Evolutionary conservation across 2,113 vertebrate genomes (phyloP).

Genomic region (Butastur rufipennis): DNA sequence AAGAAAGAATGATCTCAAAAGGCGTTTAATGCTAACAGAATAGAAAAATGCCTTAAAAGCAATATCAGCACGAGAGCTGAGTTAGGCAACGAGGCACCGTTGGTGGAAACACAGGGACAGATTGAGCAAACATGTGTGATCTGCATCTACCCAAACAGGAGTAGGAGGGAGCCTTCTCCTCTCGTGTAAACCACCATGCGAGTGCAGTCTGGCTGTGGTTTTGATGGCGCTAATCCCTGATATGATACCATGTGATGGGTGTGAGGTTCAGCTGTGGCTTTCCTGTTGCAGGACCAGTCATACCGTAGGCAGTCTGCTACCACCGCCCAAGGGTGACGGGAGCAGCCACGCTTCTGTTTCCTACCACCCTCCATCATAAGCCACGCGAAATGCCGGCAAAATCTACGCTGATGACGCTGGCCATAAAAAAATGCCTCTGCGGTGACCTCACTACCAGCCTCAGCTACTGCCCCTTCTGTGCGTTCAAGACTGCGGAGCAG

Average conservation of each 20-base stretch:
- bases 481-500: neutral
- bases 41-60: neutral
- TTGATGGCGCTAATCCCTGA: neutral
- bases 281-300: neutral
- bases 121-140: neutral
- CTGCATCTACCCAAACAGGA: neutral
- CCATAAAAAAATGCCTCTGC: neutral
- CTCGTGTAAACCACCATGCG: neutral
- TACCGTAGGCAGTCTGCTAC: neutral
- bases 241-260: neutral
- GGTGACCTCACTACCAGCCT: neutral
- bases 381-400: neutral
- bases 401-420: neutral
- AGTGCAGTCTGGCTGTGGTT: neutral
- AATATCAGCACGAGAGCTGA: neutral
- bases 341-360: accelerated
- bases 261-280: neutral
- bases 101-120: neutral
- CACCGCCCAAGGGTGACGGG: neutral
- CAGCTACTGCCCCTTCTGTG: accelerated
- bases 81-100: neutral
- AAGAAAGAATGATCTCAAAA: neutral
- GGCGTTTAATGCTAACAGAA: neutral
- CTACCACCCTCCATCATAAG: neutral
- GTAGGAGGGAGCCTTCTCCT: neutral